Evolutionary conservation across 2,113 vertebrate species (phyloP).

Genomic region (Brachirus orientalis): DNA sequence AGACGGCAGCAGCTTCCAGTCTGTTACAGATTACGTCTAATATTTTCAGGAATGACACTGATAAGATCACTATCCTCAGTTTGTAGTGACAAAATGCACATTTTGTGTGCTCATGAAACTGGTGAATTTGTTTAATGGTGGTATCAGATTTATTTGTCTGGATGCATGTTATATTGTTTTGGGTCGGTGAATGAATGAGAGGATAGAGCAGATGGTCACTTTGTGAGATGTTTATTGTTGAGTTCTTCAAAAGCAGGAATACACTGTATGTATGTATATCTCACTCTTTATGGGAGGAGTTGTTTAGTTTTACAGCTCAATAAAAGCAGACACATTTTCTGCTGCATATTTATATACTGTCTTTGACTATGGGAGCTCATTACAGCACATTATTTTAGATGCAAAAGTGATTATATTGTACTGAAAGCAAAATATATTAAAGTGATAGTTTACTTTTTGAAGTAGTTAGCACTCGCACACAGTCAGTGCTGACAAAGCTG

Average conservation of each 20-base stretch:
- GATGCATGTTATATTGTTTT: no score
- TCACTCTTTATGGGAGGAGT: not conserved
- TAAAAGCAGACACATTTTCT: not conserved
- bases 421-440: no score
- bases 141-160: no score
- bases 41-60: slow-evolving; percentile 1
- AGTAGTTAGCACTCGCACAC: no score
- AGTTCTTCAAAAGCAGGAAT: not conserved
- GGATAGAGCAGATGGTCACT: not conserved
- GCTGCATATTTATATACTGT: not conserved
- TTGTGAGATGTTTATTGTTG: slow-evolving; percentile 2
- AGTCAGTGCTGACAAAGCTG: no score
- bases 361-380: no score
- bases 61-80: not conserved
- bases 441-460: no score
- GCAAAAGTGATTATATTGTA: no score
- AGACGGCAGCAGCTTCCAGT: slow-evolving; percentile 2
- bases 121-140: not conserved
- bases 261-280: not conserved
- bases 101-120: slow-evolving; percentile 5
- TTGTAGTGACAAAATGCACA: not conserved
- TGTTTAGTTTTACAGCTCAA: not conserved
- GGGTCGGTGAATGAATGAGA: not conserved
- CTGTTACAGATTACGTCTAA: slow-evolving; percentile 3
- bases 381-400: no score